Percentiles rank a stretch among this genome's conserved stretches.
phyloP scores from a whole-genome alignment of 2,888 invertebrate genomes.

The Leucoptera coffeella region DNA sequence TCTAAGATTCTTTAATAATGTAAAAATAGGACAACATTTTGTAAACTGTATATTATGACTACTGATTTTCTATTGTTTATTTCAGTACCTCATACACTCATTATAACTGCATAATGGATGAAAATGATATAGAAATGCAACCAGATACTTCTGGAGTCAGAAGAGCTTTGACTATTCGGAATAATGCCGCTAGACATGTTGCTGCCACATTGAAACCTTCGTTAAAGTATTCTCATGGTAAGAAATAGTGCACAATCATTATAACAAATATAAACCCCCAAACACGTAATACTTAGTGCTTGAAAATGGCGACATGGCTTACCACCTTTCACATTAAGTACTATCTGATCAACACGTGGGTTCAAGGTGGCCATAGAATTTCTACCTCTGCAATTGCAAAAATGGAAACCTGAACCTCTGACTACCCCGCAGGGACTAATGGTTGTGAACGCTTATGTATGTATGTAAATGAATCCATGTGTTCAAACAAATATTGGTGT shows the following conservation, averaged over 20 bases:
- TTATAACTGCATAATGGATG: no score
- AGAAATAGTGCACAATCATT: constrained; percentile 13
- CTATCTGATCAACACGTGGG: background rate
- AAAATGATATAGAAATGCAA: constrained; percentile 16
- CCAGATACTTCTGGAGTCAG: constrained; percentile 15
- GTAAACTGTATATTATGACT: no score
- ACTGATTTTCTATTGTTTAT: no score
- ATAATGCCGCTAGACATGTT: constrained; percentile 28
- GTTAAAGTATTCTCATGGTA: constrained; percentile 29
- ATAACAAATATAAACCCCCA: background rate
- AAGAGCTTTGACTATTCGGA: constrained; percentile 19
- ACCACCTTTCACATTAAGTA: background rate
- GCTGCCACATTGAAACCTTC: constrained; percentile 45
- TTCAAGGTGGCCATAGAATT: background rate
- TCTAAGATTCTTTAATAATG: no score
- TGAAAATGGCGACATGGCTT: background rate
- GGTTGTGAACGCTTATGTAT: background rate
- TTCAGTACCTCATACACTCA: no score
- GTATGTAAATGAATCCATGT: background rate
- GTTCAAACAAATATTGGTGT: background rate
- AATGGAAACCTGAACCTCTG: background rate
- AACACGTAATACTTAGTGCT: no score
- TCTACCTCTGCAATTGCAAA: background rate
- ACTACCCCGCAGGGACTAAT: background rate
- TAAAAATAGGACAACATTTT: no score